Evolutionary conservation across 1,140 invertebrate species (phyloP), one percentile per base, ranked within the genome.

Genomic region (Drosophila pallidifrons): DNA sequence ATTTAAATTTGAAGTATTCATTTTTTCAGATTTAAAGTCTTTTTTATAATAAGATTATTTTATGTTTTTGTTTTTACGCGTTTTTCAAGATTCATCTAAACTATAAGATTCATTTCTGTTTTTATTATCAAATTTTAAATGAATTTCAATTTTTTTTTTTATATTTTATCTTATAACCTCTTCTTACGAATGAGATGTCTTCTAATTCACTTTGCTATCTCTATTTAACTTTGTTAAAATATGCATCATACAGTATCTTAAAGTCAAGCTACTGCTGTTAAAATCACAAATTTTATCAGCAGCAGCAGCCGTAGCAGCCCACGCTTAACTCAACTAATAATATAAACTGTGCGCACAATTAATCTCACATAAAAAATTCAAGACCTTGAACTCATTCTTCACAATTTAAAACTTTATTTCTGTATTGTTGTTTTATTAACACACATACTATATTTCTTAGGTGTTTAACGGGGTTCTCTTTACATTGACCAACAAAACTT

Each of bases 281-380:
- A 7, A n/a, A 13, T 5, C n/a, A n/a, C 5, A 49, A 49, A 3
- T 49, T 25, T 49, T 20, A 49, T 49, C 6, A 3, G n/a, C 20
- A 32, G 28, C n/a, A 30, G 28, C 51, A 52, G n/a, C 51, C n/a
- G 5, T 13, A 10, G 7, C 20, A 4, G 20, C 16, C 20, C n/a
- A 32, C 3, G 28, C 51, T 52, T 32, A 52, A 32, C 51, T 32
- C 28, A 52, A 52, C 32, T 32, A 30, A 52, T 15, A 52, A 52
- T 13, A 52, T 52, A 52, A 30, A 32, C 2, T 30, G 28, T 7
- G 5, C 28, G 28, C 51, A 52, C 51, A 52, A 52, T 52, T 32
- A 52, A 32, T 32, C n/a, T 15, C 30, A 8, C 28, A 54, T 54
- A 15, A 35, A 54, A 54, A 54, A 32, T 35, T 6, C n/a, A 54